Base-by-base conservation (phyloP, 2,888 invertebrate genomes). In the Tipula helvola region DNA sequence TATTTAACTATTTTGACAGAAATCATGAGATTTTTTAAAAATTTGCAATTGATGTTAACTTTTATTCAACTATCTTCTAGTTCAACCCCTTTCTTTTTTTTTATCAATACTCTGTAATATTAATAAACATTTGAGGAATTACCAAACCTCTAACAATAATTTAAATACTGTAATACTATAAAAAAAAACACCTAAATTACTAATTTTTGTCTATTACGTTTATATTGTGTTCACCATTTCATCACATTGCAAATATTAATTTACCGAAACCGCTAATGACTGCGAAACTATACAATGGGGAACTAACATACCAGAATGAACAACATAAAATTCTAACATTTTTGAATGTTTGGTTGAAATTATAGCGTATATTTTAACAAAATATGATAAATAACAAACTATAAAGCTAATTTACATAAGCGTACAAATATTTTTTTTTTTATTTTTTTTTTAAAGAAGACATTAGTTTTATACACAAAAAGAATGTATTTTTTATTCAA, bases 251-350 rank as follows among this genome's bases (percentile, higher is more conserved):
- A 71, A 28, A 71, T 71, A 71, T 71, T 71, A 71, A 71, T 71
- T 71, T 71, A 71, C 71, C 71, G 71, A 71, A 71, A 71, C 71
- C 71, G 71, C 71, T 71, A 71, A 71, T 71, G 71, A 71, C 71
- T 71, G 2, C 28, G 12, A 71, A 71, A 52, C 10, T 71, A 28
- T 28, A 71, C 28, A 71, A 52, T 52, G 8, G 52, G 1, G 52
- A 52, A 52, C 52, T 52, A 3, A 28, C 28, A 71, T 71, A 71
- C 71, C 71, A 71, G 71, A 71, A 71, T 28, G 28, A 28, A 71
- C 71, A 71, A 28, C 71, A 71, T 71, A 71, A 71, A 28, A 71
- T 71, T 71, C 71, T 71, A 28, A 28, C 71, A 71, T 28, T 71
- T 71, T 71, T 71, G 71, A 28, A 2, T 71, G 28, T 16, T 57